Conservation (phyloP, 2,888 invertebrate species). For the Monopis laevigella region DNA sequence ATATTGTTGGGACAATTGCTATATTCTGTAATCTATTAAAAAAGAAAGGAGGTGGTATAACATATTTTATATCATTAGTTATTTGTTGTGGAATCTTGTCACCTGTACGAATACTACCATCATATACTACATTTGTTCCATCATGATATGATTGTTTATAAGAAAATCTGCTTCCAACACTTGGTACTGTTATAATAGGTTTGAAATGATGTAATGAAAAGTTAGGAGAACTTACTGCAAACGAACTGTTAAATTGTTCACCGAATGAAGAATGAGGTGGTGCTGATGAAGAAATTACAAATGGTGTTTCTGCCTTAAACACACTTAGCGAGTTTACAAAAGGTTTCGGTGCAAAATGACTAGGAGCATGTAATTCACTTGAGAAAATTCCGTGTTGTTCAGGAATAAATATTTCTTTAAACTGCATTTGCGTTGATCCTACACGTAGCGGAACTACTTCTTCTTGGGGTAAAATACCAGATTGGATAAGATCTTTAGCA, state of each 20-base stretch:
- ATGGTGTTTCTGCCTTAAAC: background rate
- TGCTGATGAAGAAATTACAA: conserved; percentile 1
- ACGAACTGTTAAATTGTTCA: background rate
- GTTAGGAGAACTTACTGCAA: conserved; percentile 3
- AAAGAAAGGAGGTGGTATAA: too few relatives aligned
- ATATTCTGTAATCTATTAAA: too few relatives aligned
- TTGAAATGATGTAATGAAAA: background rate
- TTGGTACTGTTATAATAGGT: background rate
- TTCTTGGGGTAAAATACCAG: conserved; percentile 13
- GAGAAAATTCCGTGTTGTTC: conserved; percentile 5
- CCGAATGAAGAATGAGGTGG: conserved; percentile 5
- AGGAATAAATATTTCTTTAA: background rate
- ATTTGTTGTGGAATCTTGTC: conserved; percentile 9
- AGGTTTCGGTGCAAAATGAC: background rate
- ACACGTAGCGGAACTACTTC: background rate
- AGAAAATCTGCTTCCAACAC: conserved; percentile 9
- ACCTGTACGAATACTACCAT: conserved; percentile 5
- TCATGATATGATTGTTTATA: conserved; percentile 18
- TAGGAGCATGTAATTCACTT: background rate
- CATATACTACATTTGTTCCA: conserved; percentile 15
- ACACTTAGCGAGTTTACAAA: background rate
- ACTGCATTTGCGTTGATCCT: background rate
- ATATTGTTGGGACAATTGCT: too few relatives aligned
- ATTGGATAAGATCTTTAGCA: conserved; percentile 15
- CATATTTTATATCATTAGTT: too few relatives aligned